Evolutionary conservation across 2,797 vertebrate species (phyloP).

Genomic region (Coregonus ussuriensis): DNA sequence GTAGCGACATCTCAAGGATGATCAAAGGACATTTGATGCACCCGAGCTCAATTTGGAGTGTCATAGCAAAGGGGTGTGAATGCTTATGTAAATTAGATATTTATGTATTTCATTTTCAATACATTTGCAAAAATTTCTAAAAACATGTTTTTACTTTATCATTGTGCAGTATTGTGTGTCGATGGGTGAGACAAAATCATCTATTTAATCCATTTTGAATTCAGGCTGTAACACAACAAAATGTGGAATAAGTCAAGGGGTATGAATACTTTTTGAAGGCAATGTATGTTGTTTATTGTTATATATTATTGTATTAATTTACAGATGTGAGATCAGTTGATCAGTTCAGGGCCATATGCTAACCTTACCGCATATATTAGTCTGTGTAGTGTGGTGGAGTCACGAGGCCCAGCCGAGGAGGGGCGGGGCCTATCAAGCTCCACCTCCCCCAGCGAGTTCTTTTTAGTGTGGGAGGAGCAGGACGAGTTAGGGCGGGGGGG

Average conservation of each 20-base stretch:
- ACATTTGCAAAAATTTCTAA: too few relatives aligned
- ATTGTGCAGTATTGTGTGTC: too few relatives aligned
- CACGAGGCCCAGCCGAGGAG: constrained; percentile 75
- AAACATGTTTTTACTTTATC: too few relatives aligned
- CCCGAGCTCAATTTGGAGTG: too few relatives aligned
- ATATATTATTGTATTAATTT: neutral
- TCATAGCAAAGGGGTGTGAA: too few relatives aligned
- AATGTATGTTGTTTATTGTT: too few relatives aligned
- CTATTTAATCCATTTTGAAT: neutral
- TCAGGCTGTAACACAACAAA: neutral
- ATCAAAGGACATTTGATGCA: too few relatives aligned
- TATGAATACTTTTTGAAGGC: too few relatives aligned
- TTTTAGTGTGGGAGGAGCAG: constrained; percentile 72
- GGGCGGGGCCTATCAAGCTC: constrained; percentile 74
- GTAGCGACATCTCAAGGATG: too few relatives aligned
- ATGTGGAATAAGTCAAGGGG: too few relatives aligned
- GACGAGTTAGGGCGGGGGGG: constrained; percentile 76
- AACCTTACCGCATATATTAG: constrained; percentile 66
- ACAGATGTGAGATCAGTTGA: neutral
- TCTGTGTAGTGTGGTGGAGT: constrained; percentile 59
- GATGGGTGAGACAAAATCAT: neutral
- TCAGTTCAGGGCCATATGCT: neutral
- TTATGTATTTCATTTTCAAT: too few relatives aligned
- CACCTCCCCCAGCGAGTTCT: constrained; percentile 67
- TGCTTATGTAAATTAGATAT: too few relatives aligned